Evolutionary conservation across 2,797 vertebrate genomes (phyloP).

Genomic region (Pseudochromis fuscus): DNA sequence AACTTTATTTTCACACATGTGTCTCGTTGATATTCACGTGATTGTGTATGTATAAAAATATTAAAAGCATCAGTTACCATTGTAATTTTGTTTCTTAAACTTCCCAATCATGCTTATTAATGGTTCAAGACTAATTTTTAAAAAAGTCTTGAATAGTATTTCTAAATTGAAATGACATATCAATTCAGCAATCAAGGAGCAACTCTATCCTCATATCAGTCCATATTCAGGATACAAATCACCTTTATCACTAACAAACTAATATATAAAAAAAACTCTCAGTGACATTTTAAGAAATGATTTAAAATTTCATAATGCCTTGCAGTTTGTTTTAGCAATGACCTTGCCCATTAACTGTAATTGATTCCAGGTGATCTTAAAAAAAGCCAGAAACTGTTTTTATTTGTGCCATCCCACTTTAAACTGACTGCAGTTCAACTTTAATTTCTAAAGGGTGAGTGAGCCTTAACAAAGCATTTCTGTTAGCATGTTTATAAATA

Average conservation of each 20-base stretch:
- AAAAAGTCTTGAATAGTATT: slow-evolving; percentile 62
- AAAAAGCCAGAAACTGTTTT: neutral
- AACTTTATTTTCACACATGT: slow-evolving; percentile 21
- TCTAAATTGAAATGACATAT: slow-evolving; percentile 18
- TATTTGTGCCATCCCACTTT: neutral
- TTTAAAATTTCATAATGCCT: neutral
- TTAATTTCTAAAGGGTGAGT: neutral
- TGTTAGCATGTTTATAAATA: neutral
- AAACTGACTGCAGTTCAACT: neutral
- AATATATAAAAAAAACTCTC: neutral
- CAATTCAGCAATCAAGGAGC: neutral
- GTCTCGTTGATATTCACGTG: slow-evolving; percentile 34
- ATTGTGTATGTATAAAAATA: slow-evolving; percentile 41
- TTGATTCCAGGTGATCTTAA: neutral
- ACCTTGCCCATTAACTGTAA: slow-evolving; percentile 17
- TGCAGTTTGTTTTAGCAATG: slow-evolving; percentile 20
- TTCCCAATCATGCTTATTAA: slow-evolving; percentile 5
- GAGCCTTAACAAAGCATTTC: slow-evolving; percentile 26
- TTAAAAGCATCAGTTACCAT: slow-evolving; percentile 22
- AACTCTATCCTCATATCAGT: neutral
- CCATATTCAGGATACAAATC: slow-evolving; percentile 9
- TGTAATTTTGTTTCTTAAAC: slow-evolving; percentile 33
- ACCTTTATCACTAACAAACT: neutral
- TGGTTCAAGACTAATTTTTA: slow-evolving; percentile 52
- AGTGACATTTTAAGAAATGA: neutral